Conservation (phyloP, 2,113 vertebrate species). For the Xiphophorus maculatus region DNA sequence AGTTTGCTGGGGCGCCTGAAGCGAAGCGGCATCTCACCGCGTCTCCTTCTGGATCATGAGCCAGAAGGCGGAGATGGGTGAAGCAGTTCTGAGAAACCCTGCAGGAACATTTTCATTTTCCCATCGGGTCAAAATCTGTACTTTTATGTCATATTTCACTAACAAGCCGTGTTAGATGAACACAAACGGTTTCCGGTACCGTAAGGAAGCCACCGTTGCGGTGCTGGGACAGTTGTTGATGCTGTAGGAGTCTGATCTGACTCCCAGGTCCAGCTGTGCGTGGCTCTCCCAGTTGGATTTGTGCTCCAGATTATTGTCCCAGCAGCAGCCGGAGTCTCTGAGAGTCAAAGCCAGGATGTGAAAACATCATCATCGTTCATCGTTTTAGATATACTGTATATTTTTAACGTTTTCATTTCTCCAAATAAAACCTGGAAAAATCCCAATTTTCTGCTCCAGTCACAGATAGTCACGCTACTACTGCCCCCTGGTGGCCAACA, state of each 20-base stretch:
- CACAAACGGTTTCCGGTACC: conserved; percentile 33
- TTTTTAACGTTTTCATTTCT: neutral
- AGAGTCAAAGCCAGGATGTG: neutral
- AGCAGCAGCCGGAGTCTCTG: conserved; percentile 75
- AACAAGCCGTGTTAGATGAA: neutral
- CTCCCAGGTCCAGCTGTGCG: conserved; percentile 66
- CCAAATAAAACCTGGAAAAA: neutral
- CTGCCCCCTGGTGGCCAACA: neutral
- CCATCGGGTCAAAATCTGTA: too few species aligned
- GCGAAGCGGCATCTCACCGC: conserved; percentile 65
- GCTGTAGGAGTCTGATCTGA: conserved; percentile 66
- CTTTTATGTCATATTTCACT: neutral
- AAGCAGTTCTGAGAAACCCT: conserved; percentile 80
- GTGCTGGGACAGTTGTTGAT: conserved; percentile 76
- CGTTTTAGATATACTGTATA: too few species aligned
- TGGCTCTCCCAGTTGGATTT: conserved; percentile 43
- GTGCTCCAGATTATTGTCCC: conserved; percentile 50
- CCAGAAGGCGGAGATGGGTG: conserved; percentile 55
- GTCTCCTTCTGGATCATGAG: conserved; percentile 78
- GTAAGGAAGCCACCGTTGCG: conserved; percentile 58
- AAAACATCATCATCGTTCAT: neutral
- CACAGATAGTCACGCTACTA: too few species aligned
- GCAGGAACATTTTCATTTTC: conserved; percentile 6
- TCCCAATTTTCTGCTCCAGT: neutral
- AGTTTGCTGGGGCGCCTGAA: neutral